Evolutionary conservation across 2,113 vertebrate species (phyloP).

Genomic region (Copsychus sechellarum): DNA sequence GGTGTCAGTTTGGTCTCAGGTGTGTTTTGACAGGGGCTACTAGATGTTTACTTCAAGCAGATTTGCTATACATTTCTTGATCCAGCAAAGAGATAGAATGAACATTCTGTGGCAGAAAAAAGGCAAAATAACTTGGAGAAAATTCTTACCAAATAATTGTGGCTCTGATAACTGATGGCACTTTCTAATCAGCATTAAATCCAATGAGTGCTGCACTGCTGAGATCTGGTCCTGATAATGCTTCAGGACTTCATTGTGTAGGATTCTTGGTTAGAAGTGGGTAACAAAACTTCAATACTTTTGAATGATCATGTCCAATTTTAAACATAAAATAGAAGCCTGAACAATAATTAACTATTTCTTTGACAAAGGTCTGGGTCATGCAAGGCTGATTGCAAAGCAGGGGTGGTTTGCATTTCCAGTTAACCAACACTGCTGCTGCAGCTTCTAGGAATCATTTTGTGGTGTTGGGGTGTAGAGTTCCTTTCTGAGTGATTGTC

Average conservation of each 20-base stretch:
- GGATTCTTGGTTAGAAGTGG: neutral
- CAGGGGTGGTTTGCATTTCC: neutral
- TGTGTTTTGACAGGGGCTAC: neutral
- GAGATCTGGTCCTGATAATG: neutral
- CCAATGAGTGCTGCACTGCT: neutral
- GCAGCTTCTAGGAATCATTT: neutral
- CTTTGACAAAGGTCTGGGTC: neutral
- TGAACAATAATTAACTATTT: neutral
- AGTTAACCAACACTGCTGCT: neutral
- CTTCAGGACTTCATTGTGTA: neutral
- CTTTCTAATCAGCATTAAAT: neutral
- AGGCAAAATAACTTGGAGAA: neutral
- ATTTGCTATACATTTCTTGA: neutral
- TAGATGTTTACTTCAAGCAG: neutral
- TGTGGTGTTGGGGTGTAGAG: neutral
- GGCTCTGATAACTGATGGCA: neutral
- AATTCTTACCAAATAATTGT: neutral
- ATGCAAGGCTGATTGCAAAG: neutral
- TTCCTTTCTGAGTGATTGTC: neutral
- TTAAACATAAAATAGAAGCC: neutral
- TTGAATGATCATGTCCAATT: neutral
- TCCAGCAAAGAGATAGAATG: neutral
- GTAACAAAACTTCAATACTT: neutral
- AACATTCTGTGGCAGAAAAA: neutral
- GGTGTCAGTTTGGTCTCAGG: neutral